Evolutionary conservation across 1,140 invertebrate genomes (phyloP).

Genomic region (Phenacoccus solenopsis): DNA sequence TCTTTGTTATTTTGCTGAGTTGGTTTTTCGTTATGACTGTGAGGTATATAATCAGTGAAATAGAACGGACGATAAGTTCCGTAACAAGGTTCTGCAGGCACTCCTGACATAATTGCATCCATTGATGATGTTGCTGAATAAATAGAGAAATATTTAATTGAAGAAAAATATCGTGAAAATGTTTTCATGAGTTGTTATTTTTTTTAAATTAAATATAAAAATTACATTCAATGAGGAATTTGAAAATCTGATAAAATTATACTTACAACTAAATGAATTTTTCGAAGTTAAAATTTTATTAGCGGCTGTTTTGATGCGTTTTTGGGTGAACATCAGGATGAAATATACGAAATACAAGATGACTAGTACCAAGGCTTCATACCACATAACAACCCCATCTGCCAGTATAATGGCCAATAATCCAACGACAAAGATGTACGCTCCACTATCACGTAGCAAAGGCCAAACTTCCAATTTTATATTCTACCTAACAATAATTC

Average conservation of each 20-base stretch:
- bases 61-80: conserved; percentile 22
- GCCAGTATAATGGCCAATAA: conserved; percentile 62
- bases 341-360: conserved; percentile 55
- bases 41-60: conserved; percentile 20
- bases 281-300: conserved; percentile 26
- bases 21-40: not conserved
- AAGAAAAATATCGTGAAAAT: no score
- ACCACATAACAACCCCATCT: conserved; percentile 67
- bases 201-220: not conserved
- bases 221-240: not conserved
- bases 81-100: not conserved
- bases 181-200: no score
- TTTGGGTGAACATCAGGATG: conserved; percentile 44
- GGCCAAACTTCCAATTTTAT: conserved; percentile 73
- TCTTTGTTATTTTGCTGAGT: not conserved
- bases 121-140: conserved; percentile 19
- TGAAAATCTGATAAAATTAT: no score
- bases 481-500: conserved; percentile 42
- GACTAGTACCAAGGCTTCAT: conserved; percentile 55
- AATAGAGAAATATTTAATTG: not conserved
- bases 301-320: conserved; percentile 33
- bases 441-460: conserved; percentile 66
- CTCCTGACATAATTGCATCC: conserved; percentile 19
- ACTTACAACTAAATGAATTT: conserved; percentile 25
- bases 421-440: conserved; percentile 64